phyloP scores from a whole-genome alignment of 2,113 vertebrate species.

The Meleagris gallopavo region DNA sequence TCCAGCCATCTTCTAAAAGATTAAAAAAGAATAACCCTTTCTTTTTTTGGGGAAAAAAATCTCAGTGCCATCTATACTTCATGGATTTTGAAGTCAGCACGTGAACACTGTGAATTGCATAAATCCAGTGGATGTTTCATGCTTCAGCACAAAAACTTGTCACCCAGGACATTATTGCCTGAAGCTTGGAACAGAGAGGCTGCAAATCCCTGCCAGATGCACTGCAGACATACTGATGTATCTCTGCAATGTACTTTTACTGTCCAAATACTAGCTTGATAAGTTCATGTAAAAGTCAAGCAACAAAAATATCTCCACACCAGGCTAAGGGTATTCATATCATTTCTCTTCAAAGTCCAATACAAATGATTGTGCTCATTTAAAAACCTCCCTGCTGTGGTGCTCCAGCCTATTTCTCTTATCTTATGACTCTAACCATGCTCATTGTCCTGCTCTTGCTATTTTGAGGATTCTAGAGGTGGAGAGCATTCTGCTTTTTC shows the following conservation, averaged over 20 bases:
- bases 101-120: slow-evolving; percentile 49
- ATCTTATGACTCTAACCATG: background rate
- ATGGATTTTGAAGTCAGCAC: slow-evolving; percentile 65
- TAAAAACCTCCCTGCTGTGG: slow-evolving; percentile 49
- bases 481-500: background rate
- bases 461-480: background rate
- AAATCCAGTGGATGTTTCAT: background rate
- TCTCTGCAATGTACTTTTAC: slow-evolving; percentile 62
- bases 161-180: slow-evolving; percentile 35
- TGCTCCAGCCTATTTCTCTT: slow-evolving; percentile 40
- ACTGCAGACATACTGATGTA: slow-evolving; percentile 1
- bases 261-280: slow-evolving; percentile 46
- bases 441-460: slow-evolving; percentile 31
- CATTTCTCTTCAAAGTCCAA: slow-evolving; percentile 50
- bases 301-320: slow-evolving; percentile 56
- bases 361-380: slow-evolving; percentile 68
- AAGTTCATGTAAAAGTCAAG: slow-evolving; percentile 64
- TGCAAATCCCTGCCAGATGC: slow-evolving; percentile 43
- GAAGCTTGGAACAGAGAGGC: slow-evolving; percentile 48
- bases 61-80: slow-evolving; percentile 6
- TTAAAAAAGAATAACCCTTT: slow-evolving; percentile 55
- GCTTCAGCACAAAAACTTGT: slow-evolving; percentile 18
- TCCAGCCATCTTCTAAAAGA: slow-evolving; percentile 50
- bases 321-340: slow-evolving; percentile 45
- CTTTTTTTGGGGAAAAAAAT: background rate